Evolutionary conservation across 2,113 vertebrate species (phyloP), one percentile per base, ranked within the genome.

Genomic region (Peucedramus taeniatus): DNA sequence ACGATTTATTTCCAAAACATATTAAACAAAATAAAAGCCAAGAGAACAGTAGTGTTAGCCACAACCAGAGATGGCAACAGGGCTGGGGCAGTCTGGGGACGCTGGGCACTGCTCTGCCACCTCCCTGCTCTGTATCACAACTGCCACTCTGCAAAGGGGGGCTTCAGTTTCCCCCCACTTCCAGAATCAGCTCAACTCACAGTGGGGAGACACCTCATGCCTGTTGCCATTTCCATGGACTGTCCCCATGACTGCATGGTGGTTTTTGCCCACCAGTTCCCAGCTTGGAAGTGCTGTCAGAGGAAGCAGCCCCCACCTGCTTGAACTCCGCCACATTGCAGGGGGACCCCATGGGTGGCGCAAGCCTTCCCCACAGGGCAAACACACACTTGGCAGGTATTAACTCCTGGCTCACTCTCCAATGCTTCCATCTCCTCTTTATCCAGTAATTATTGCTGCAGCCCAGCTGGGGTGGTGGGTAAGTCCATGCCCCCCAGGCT

Each of bases 61-160:
- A 44, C 51, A 71, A 5, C 3, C 0, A 0, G 76, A 76, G 49
- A 59, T 4, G 12, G 39, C 20, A 79, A 51, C 1, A 0, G 19
- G 17, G 11, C 42, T 85, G 57, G 53, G 33, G 54, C 82, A 63
- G 35, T 8, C 44, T 68, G 57, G 23, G 30, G 44, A 70, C 3
- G 5, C 33, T 54, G 1, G 0, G 39, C 7, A 9, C 30, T 47
- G 61, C 57, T 54, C 44, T 64, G 83, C 18, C 35, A 89, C 44
- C 33, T 59, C 57, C 53, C 28, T 59, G 54, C 15, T 85, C 65
- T 0, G 0, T n/a, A 26, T 15, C 66, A 19, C 0, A 0, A 39
- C 13, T 54, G 16, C 11, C 15, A 33, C n/a, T 61, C 44, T 68
- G 44, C 80, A 56, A 47, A 83, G 61, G 0, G 4, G 33, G 30